Evolutionary conservation across 2,113 vertebrate genomes (phyloP).

Genomic region (Nycticryphes semicollaris): DNA sequence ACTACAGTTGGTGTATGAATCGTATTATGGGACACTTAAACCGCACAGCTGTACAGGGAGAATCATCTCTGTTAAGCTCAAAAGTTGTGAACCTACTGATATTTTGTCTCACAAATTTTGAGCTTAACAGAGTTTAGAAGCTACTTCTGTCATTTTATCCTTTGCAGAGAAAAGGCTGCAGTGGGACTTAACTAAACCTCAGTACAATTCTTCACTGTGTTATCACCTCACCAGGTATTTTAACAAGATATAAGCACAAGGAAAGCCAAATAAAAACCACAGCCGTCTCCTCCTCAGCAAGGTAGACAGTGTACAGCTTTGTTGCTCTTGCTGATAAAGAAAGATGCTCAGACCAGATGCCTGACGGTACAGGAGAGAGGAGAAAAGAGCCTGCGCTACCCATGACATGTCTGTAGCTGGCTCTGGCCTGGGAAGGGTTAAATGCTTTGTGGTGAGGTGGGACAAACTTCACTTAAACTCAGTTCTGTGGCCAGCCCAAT

Average conservation of each 20-base stretch:
- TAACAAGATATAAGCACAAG: neutral
- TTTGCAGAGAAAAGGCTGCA: neutral
- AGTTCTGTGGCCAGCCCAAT: conserved; percentile 52
- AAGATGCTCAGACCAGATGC: neutral
- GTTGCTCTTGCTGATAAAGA: neutral
- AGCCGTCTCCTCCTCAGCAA: neutral
- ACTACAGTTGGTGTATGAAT: neutral
- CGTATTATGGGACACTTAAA: neutral
- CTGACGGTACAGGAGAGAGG: neutral
- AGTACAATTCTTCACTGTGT: neutral
- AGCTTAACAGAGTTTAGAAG: neutral
- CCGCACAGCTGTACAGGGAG: neutral
- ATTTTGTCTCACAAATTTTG: neutral
- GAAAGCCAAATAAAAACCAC: neutral
- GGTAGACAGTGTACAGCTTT: neutral
- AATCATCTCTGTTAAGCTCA: neutral
- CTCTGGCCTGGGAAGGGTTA: conserved; percentile 72
- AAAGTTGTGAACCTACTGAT: neutral
- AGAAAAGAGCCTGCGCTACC: neutral
- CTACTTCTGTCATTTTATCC: neutral
- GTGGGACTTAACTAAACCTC: neutral
- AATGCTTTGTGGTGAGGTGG: conserved; percentile 67
- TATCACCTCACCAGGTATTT: neutral
- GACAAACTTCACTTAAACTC: conserved; percentile 70
- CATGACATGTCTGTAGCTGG: neutral